Base-by-base conservation (phyloP, 2,888 invertebrate genomes). In the Chaetogeoica ovagalla region DNA sequence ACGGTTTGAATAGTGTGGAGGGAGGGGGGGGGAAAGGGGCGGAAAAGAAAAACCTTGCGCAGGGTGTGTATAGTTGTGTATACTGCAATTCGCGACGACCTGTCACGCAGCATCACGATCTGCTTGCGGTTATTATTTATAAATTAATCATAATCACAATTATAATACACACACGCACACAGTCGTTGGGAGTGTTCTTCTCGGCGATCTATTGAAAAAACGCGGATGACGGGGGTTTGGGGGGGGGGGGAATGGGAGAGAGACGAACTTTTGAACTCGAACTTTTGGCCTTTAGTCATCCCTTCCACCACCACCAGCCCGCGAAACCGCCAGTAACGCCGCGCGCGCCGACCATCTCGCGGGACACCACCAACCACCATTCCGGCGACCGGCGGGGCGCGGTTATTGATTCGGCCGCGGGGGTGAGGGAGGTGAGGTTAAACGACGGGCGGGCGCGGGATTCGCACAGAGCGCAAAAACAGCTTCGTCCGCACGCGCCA, bases 191-290 rank as follows among this genome's bases (percentile, higher is more conserved):
- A n/a, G 9, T 43, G 59, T 66, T 68, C 68, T 68, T 30, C 43
- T 76, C 57, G n/a, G 63, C 71, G 79, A 79, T 71, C 79, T 63
- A 71, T 62, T 71, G 39, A 55, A 57, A 71, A 30, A 30, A 30
- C 30, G 30, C n/a, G n/a, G n/a, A n/a, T n/a, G n/a, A n/a, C n/a
- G n/a, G n/a, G n/a, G n/a, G n/a, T n/a, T n/a, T n/a, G n/a, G n/a
- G n/a, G 30, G 30, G 2, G 4, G 30, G 30, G 30, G 4, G 30
- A 30, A 4, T 65, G 9, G 55, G 19, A 66, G 43, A 43, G 75
- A 59, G 52, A 70, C 70, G 70, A 79, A 79, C 79, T 79, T 79
- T 79, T 79, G 79, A 79, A 79, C 79, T 79, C 79, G 71, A 79
- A 79, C 79, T 79, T 71, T 79, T 71, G 71, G 79, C 79, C 71